A percentile compares a stretch with the other conserved stretches of the same genome.
Evolutionary conservation across 2,797 vertebrate species (phyloP).

Genomic region (Chelon labrosus): DNA sequence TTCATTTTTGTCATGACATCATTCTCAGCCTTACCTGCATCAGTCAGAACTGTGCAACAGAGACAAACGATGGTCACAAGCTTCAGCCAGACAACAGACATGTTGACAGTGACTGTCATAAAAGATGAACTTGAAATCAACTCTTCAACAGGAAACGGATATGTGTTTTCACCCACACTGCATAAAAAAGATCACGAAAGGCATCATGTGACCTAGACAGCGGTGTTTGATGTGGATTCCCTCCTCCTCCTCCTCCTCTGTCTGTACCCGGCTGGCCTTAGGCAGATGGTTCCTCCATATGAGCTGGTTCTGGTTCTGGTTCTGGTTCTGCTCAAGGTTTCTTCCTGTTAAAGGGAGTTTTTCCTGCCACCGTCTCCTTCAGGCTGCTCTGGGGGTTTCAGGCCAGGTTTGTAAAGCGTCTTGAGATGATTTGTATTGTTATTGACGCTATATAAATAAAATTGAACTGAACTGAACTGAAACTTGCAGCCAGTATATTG

Average conservation of each 20-base stretch:
- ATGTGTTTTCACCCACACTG: fast-evolving
- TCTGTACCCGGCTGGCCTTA: too few species aligned
- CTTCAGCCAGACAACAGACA: constrained; percentile 46
- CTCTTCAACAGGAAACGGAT: neutral
- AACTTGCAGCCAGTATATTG: neutral
- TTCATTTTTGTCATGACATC: neutral
- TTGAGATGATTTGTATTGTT: too few species aligned
- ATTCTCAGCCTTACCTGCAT: constrained; percentile 46
- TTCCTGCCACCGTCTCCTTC: too few species aligned
- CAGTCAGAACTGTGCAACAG: neutral
- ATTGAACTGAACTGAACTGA: too few species aligned
- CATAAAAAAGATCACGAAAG: fast-evolving
- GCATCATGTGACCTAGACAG: neutral
- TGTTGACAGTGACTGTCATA: constrained; percentile 14
- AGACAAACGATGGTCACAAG: constrained; percentile 36
- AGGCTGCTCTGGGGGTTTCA: too few species aligned
- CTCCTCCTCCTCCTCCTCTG: too few species aligned
- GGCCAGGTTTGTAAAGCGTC: too few species aligned
- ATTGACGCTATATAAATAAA: too few species aligned
- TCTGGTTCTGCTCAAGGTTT: too few species aligned
- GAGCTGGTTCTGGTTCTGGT: too few species aligned
- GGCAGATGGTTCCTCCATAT: too few species aligned
- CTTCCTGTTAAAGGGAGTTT: too few species aligned
- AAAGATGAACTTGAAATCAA: neutral
- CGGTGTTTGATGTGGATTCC: neutral